phyloP scores from a whole-genome alignment of 2,888 invertebrate species.

The Chrysolina oricalcia region DNA sequence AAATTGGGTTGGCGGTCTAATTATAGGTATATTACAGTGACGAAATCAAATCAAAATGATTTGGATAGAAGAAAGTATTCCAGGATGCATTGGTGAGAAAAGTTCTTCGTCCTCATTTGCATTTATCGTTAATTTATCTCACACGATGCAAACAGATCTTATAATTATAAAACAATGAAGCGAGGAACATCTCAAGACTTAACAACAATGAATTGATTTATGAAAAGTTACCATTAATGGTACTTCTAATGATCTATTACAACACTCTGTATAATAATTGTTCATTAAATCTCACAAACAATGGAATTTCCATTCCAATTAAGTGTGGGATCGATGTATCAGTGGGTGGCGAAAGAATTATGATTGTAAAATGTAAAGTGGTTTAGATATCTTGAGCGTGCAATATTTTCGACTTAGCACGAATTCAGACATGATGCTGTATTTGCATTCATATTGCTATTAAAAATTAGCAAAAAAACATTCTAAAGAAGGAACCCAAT shows the following conservation, averaged over 20 bases:
- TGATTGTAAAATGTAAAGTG: conserved; percentile 47
- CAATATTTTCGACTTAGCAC: conserved; percentile 40
- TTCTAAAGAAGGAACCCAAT: not conserved
- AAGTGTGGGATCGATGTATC: conserved; percentile 46
- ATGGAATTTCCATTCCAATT: conserved; percentile 47
- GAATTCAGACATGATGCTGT: conserved; percentile 2
- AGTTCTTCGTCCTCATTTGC: not conserved
- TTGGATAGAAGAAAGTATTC: not conserved
- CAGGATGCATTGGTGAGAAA: not conserved
- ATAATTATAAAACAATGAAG: conserved; percentile 15
- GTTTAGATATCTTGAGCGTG: conserved; percentile 27
- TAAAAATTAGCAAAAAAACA: not conserved
- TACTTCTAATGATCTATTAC: conserved; percentile 17
- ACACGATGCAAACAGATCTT: not conserved
- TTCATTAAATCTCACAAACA: conserved; percentile 42
- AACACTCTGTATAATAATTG: conserved; percentile 35
- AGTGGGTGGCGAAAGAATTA: conserved; percentile 47
- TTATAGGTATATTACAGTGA: no score
- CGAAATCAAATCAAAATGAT: no score
- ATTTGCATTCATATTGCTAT: conserved; percentile 28
- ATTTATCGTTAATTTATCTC: not conserved
- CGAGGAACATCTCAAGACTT: not conserved
- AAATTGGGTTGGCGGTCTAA: no score
- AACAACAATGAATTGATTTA: conserved; percentile 24
- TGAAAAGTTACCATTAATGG: conserved; percentile 11